Evolutionary conservation across 2,113 vertebrate genomes (phyloP).

Genomic region (Alosa alosa): DNA sequence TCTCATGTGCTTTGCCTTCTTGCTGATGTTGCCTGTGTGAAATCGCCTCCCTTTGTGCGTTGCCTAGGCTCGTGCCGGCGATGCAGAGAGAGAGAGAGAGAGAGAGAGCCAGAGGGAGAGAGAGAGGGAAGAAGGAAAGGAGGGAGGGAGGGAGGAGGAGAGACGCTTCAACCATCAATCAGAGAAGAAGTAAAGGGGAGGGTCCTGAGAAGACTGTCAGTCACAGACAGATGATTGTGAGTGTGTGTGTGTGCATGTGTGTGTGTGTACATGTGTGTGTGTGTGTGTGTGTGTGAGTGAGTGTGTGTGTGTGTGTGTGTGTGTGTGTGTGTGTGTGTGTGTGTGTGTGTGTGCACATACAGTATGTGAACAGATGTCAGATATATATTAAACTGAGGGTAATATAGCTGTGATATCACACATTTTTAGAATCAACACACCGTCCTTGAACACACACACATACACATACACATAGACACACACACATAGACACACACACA

Average conservation of each 20-base stretch:
- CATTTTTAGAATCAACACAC: neutral
- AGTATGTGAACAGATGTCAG: neutral
- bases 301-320: neutral
- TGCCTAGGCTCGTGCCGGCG: constrained; percentile 37
- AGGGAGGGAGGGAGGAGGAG: constrained; percentile 28
- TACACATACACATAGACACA: too few relatives aligned
- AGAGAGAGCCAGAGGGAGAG: constrained; percentile 29
- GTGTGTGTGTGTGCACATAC: constrained; percentile 3
- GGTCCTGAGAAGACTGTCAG: constrained; percentile 42
- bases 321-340: constrained; percentile 10
- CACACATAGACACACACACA: neutral
- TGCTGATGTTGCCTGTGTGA: constrained; percentile 21
- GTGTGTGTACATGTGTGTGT: constrained; percentile 17
- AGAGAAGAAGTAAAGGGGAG: constrained; percentile 51
- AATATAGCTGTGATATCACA: constrained; percentile 29
- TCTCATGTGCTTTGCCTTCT: constrained; percentile 16
- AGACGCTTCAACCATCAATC: constrained; percentile 53
- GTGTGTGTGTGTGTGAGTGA: too few relatives aligned
- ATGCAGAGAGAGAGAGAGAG: constrained; percentile 45
- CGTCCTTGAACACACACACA: neutral
- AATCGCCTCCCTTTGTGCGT: constrained; percentile 39
- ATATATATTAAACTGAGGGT: constrained; percentile 22
- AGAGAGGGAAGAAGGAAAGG: constrained; percentile 24
- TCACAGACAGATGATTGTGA: constrained; percentile 40
- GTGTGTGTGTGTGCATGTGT: constrained; percentile 1